Conservation (phyloP, 2,888 invertebrate species). For the Liopterus haemorrhoidalis region DNA sequence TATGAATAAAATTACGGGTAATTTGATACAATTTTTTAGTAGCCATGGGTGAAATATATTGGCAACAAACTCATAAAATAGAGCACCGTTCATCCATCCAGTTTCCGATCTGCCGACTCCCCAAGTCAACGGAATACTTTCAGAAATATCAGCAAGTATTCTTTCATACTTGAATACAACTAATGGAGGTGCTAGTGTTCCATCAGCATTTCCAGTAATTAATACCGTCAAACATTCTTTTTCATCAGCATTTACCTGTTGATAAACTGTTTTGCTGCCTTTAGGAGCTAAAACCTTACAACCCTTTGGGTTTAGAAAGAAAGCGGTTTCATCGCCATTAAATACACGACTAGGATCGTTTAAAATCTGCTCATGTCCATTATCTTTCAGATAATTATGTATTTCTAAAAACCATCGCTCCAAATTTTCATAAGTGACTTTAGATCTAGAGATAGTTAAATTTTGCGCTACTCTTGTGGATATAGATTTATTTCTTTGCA, state of each 20-base stretch:
- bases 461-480: conserved; percentile 4
- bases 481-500: conserved; percentile 17
- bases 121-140: conserved; percentile 38
- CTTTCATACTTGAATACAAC: conserved; percentile 36
- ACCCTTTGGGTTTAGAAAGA: conserved; percentile 38
- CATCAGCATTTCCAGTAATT: conserved; percentile 30
- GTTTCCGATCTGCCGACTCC: conserved; percentile 41
- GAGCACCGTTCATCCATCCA: conserved; percentile 44
- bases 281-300: conserved; percentile 35
- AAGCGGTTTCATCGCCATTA: conserved; percentile 39
- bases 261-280: conserved; percentile 34
- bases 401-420: conserved; percentile 34
- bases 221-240: conserved; percentile 32
- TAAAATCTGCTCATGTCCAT: too few relatives aligned
- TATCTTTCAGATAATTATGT: conserved; percentile 31
- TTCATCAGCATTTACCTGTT: conserved; percentile 32
- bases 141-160: conserved; percentile 32
- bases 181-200: conserved; percentile 19
- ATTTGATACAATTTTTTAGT: conserved; percentile 35
- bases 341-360: conserved; percentile 34
- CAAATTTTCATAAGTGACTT: conserved; percentile 33
- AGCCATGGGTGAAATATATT: conserved; percentile 42
- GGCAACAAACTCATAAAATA: conserved; percentile 42
- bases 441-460: conserved; percentile 30
- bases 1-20: conserved; percentile 41